phyloP scores from a whole-genome alignment of 2,888 invertebrate genomes.

The Nasonia oneida region DNA sequence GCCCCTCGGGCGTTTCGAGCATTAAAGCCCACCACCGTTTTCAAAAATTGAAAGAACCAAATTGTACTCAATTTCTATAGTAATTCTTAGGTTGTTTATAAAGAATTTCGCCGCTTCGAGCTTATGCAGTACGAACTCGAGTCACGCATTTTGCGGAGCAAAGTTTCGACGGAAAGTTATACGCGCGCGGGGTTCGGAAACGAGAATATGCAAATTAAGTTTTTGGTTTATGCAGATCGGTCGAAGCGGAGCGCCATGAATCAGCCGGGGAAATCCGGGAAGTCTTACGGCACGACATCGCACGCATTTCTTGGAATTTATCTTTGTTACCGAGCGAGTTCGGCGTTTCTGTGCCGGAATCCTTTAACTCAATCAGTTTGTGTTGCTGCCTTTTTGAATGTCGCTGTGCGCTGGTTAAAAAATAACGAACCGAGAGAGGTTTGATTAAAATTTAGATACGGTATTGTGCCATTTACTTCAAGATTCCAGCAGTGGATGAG shows the following conservation, averaged over 20 bases:
- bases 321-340: constrained; percentile 29
- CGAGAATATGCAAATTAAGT: constrained; percentile 58
- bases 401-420: background rate
- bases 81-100: background rate
- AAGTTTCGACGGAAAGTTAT: constrained; percentile 46
- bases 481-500: constrained; percentile 26
- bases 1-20: background rate
- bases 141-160: constrained; percentile 3
- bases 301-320: constrained; percentile 46
- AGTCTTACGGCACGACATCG: constrained; percentile 31
- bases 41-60: background rate
- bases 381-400: background rate
- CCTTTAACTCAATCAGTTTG: background rate
- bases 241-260: constrained; percentile 45
- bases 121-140: constrained; percentile 35
- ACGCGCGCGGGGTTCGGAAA: background rate
- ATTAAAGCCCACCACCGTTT: background rate
- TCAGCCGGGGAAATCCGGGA: constrained; percentile 40
- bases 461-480: constrained; percentile 34
- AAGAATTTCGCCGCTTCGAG: background rate
- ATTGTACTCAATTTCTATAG: background rate
- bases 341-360: background rate
- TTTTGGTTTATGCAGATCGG: constrained; percentile 59
- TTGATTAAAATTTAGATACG: constrained; percentile 30
- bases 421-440: background rate